These are phyloP conservation scores for Limnodromus scolopaceus DNA, from an alignment of 2,797 vertebrate genomes.

Conservation along the genomic window DNA sequence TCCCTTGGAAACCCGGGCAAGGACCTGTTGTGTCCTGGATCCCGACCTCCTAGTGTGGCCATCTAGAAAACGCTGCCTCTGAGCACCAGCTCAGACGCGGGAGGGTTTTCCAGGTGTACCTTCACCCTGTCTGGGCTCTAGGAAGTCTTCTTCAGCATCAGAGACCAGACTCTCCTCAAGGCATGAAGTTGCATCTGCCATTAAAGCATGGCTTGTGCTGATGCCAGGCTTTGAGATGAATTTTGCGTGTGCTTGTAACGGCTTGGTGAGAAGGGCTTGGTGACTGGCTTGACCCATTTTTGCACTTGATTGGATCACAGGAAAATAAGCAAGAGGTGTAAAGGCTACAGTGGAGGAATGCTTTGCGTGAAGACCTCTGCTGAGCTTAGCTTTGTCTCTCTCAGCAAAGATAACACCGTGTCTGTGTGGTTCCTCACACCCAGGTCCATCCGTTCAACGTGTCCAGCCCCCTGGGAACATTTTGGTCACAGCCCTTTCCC, in stretches of 20 bases:
- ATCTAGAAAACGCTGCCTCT: background rate
- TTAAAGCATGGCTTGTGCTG: background rate
- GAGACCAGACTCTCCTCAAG: background rate
- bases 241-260: background rate
- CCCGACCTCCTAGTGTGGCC: background rate
- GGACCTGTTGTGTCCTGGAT: background rate
- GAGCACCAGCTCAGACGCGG: background rate
- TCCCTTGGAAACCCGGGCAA: background rate
- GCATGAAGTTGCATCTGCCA: background rate
- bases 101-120: background rate
- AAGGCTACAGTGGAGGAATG: background rate
- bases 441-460: background rate
- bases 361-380: background rate
- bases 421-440: background rate
- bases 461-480: background rate
- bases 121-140: background rate
- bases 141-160: background rate
- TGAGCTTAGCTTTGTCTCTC: background rate
- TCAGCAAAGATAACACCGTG: background rate
- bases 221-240: background rate
- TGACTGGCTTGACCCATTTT: background rate
- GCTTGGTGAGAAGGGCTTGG: background rate
- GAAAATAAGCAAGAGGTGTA: background rate
- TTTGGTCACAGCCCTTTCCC: background rate
- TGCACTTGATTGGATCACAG: accelerated